Evolutionary conservation across 2,888 invertebrate genomes (phyloP), one percentile per base, ranked within the genome.

Genomic region (Cremastinae sp.): DNA sequence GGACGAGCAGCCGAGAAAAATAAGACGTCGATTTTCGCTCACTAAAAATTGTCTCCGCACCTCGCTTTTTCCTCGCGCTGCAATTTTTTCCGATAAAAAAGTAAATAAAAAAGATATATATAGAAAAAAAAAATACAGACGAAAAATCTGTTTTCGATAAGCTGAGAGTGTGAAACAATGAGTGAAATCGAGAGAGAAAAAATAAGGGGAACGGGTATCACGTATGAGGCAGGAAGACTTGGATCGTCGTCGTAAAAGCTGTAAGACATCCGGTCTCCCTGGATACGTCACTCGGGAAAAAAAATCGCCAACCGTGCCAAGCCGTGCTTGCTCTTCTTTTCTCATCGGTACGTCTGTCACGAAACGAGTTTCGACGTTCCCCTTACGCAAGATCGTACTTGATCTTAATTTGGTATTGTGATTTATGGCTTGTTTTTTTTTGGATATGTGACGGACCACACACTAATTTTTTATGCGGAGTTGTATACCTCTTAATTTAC

Each of bases 161-260:
- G 43, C 4, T 20, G 14, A 39, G 28, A 47, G 53, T 37, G 55
- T 5, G 3, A 10, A 43, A 47, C n/a, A 49, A 69, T 39, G 58
- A 39, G 41, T n/a, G 49, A 47, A 47, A 47, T 35, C 37, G 62
- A 39, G 47, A 45, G 55, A 45, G 55, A 70, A 55, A 74, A 73
- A 75, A 65, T 69, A 62, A 74, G 41, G 41, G 56, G 43, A 75
- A 74, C 41, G 59, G 77, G 76, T 49, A 71, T 74, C 77, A 81
- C 80, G 80, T 82, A 79, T 80, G 80, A 78, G 82, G 82, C 81
- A 83, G 81, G 81, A 81, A 83, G 82, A 81, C 81, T 83, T 82
- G 80, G 82, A 83, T 80, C 80, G 81, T 81, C 62, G 28, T 73
- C 75, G 74, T 75, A 70, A 74, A 74, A 77, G 78, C 71, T 62